These are phyloP conservation scores for Ptychobarbus kaznakovi DNA, from an alignment of 2,797 vertebrate species.

Conservation along the genomic window DNA sequence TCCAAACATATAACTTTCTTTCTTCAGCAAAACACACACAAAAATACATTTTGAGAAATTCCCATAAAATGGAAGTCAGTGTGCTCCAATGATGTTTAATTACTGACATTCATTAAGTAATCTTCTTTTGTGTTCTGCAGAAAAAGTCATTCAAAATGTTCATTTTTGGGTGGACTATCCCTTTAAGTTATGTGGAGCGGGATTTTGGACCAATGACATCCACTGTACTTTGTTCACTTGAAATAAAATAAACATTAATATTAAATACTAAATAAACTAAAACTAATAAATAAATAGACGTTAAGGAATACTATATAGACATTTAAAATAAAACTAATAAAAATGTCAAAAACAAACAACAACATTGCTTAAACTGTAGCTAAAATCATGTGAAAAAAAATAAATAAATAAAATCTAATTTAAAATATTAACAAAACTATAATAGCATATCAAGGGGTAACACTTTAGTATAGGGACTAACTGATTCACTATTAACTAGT, in stretches of 20 bases:
- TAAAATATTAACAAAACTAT: too few species aligned
- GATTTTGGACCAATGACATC: not conserved
- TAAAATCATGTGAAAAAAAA: not conserved
- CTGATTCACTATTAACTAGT: too few species aligned
- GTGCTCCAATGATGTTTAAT: not conserved
- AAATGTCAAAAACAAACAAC: not conserved
- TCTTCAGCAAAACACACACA: not conserved
- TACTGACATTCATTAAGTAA: not conserved
- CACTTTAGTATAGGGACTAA: too few species aligned
- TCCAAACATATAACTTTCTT: not conserved
- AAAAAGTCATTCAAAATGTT: not conserved
- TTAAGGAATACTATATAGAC: not conserved
- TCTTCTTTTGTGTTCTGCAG: not conserved
- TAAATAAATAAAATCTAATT: too few species aligned
- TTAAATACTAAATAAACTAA: not conserved
- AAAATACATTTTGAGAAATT: not conserved
- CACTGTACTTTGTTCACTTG: not conserved
- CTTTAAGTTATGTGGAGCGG: not conserved
- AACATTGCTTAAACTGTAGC: not conserved
- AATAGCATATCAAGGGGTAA: not conserved
- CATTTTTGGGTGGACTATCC: not conserved
- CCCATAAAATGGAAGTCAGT: not conserved
- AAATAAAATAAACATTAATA: not conserved
- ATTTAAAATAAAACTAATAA: not conserved
- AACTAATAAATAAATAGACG: not conserved